phyloP scores from a whole-genome alignment of 2,797 vertebrate species.

The Liasis olivaceus region DNA sequence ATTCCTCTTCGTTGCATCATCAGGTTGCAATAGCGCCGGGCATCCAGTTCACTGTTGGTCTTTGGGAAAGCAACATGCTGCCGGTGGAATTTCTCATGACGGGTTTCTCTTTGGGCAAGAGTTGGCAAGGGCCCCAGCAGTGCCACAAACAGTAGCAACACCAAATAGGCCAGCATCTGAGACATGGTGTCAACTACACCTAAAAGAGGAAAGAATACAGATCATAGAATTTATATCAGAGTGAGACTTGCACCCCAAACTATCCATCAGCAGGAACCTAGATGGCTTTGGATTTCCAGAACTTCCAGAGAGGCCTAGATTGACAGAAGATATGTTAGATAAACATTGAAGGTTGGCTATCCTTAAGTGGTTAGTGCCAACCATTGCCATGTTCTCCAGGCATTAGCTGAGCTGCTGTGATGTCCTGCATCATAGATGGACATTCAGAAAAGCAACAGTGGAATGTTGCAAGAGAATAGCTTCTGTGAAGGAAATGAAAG shows the following conservation, averaged over 20 bases:
- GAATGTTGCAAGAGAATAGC: not conserved
- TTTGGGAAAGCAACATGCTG: slow-evolving; percentile 47
- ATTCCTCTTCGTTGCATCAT: slow-evolving; percentile 63
- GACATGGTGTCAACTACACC: not conserved
- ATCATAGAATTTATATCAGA: not conserved
- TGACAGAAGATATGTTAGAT: no score
- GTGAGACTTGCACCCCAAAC: not conserved
- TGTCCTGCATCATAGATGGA: no score
- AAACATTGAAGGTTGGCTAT: not conserved
- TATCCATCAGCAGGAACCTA: not conserved
- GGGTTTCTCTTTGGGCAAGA: slow-evolving; percentile 14
- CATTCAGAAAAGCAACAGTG: not conserved
- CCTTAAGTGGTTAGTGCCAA: not conserved
- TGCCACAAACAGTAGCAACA: not conserved
- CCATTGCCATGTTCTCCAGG: no score
- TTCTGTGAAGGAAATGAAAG: not conserved
- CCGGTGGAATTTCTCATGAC: slow-evolving; percentile 45
- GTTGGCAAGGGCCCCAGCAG: not conserved
- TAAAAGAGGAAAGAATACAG: not conserved
- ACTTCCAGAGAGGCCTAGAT: not conserved
- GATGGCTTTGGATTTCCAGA: not conserved
- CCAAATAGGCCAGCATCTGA: not conserved
- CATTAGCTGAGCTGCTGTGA: not conserved
- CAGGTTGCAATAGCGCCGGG: slow-evolving; percentile 52
- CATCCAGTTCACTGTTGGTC: not conserved